These are phyloP conservation scores for Fistularia tabacaria DNA, from an alignment of 2,797 vertebrate species.

Conservation along the genomic window DNA sequence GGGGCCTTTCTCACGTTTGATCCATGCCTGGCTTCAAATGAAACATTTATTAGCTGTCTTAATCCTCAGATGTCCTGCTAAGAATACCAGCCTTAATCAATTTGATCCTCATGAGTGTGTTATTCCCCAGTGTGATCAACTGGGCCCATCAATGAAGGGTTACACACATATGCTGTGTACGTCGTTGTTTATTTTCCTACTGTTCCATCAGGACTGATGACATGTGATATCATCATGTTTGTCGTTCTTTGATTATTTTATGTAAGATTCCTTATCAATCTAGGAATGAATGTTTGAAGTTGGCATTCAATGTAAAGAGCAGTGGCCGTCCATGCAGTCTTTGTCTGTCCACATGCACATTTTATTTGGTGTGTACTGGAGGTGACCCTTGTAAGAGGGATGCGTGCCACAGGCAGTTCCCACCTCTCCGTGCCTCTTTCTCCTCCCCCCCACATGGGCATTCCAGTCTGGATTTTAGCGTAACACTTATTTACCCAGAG, in stretches of 20 bases:
- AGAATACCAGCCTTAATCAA: slow-evolving; percentile 50
- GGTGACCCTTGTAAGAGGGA: slow-evolving; percentile 38
- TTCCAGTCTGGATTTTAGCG: slow-evolving; percentile 32
- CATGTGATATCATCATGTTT: slow-evolving; percentile 18
- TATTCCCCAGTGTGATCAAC: slow-evolving; percentile 42
- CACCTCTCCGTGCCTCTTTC: background rate
- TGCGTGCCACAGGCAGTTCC: slow-evolving; percentile 34
- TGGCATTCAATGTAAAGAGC: no score
- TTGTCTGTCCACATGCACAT: slow-evolving; percentile 8
- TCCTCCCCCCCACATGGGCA: background rate
- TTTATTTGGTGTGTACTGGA: slow-evolving; percentile 11
- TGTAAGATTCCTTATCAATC: no score
- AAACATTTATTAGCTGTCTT: slow-evolving; percentile 67
- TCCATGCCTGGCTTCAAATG: slow-evolving; percentile 50
- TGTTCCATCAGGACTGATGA: slow-evolving; percentile 52
- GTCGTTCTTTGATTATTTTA: slow-evolving; percentile 19
- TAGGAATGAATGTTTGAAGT: no score
- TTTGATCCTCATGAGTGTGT: slow-evolving; percentile 51
- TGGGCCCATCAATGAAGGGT: slow-evolving; percentile 28
- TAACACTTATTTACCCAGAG: slow-evolving; percentile 31
- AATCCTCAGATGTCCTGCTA: slow-evolving; percentile 53
- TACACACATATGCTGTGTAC: slow-evolving; percentile 4
- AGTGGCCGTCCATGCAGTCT: slow-evolving; percentile 2
- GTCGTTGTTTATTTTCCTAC: slow-evolving; percentile 27
- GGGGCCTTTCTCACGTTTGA: slow-evolving; percentile 56